These are phyloP conservation scores for Drosophila suboccidentalis DNA, from an alignment of 2,888 invertebrate genomes.

Conservation along the genomic window DNA sequence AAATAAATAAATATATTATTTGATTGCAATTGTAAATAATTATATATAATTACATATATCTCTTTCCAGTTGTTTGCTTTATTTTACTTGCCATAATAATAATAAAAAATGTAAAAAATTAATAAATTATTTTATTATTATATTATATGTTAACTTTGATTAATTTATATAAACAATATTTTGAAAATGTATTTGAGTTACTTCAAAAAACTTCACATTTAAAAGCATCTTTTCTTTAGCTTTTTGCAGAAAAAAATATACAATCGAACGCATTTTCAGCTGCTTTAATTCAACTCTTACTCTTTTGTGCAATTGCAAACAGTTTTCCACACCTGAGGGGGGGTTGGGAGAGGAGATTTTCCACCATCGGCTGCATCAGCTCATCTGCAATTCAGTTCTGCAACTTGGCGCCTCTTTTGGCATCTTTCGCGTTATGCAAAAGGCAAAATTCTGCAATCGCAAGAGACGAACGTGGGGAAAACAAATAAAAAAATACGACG, in stretches of 20 bases:
- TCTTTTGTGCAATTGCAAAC: conserved; percentile 25
- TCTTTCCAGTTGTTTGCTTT: too few species aligned
- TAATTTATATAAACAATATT: too few species aligned
- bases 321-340: conserved; percentile 36
- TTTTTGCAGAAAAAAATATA: background rate
- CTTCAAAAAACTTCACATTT: background rate
- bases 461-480: conserved; percentile 25
- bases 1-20: too few species aligned
- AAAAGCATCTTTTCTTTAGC: background rate
- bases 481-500: conserved; percentile 1
- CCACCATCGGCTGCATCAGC: background rate
- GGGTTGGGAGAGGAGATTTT: background rate
- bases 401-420: conserved; percentile 26
- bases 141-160: too few species aligned
- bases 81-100: too few species aligned
- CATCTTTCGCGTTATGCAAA: conserved; percentile 58
- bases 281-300: conserved; percentile 6
- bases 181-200: background rate
- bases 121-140: too few species aligned
- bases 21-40: too few species aligned
- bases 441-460: conserved; percentile 53
- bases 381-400: conserved; percentile 45
- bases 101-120: too few species aligned
- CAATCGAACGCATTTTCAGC: background rate
- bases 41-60: too few species aligned